These are phyloP conservation scores for Hyposoter didymator DNA, from an alignment of 2,888 invertebrate species.

Conservation along the genomic window DNA sequence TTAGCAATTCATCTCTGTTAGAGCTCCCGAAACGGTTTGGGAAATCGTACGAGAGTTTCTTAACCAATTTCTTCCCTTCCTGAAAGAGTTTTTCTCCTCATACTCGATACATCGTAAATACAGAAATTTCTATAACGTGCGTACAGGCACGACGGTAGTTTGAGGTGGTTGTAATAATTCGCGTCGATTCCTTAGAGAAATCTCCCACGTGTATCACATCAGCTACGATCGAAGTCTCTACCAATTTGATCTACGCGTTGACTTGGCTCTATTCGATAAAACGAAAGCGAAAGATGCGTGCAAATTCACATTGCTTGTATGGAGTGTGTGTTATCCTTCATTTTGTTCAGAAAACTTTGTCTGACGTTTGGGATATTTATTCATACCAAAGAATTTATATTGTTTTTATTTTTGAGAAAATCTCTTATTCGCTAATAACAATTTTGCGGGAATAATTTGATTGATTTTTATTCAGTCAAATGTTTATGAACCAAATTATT, in stretches of 20 bases:
- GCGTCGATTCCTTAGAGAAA: slow-evolving; percentile 82
- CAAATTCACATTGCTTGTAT: slow-evolving; percentile 71
- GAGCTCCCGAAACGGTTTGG: slow-evolving; percentile 32
- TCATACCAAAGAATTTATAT: not conserved
- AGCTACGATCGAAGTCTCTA: slow-evolving; percentile 71
- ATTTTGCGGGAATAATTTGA: not conserved
- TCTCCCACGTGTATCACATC: slow-evolving; percentile 81
- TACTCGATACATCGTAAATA: slow-evolving; percentile 16
- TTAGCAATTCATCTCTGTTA: not conserved
- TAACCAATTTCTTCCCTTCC: slow-evolving; percentile 75
- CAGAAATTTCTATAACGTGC: slow-evolving; percentile 4
- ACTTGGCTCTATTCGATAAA: slow-evolving; percentile 67
- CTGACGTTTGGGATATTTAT: too few species aligned
- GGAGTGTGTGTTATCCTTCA: not conserved
- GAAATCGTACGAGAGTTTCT: slow-evolving; percentile 64
- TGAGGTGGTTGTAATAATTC: slow-evolving; percentile 40
- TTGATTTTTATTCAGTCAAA: not conserved
- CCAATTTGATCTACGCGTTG: slow-evolving; percentile 79
- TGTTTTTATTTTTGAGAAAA: not conserved
- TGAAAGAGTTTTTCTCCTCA: slow-evolving; percentile 32
- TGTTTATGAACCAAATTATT: not conserved
- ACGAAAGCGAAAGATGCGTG: slow-evolving; percentile 73
- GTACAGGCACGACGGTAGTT: slow-evolving; percentile 4
- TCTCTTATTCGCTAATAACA: not conserved
- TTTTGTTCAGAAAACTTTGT: not conserved